Evolutionary conservation across 2,888 invertebrate genomes (phyloP).

Genomic region (Lasioglossum leucozonium): DNA sequence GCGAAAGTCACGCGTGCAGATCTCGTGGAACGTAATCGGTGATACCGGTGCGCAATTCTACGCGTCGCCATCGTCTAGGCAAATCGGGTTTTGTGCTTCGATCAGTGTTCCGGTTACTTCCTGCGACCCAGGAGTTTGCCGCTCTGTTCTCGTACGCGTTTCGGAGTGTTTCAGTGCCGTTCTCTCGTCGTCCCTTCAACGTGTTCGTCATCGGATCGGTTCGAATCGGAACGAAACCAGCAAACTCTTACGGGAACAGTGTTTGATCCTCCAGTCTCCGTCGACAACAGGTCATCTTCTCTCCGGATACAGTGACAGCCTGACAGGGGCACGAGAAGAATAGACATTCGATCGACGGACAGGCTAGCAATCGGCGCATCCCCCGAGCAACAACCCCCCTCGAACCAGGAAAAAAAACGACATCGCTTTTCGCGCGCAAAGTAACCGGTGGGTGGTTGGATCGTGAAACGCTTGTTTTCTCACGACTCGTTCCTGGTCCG

Average conservation of each 20-base stretch:
- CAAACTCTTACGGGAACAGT: not conserved
- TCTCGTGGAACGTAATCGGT: conserved; percentile 1
- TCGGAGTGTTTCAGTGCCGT: not conserved
- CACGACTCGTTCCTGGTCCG: not conserved
- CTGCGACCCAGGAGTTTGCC: not conserved
- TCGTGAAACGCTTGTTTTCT: not conserved
- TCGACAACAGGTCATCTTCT: not conserved
- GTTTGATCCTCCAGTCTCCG: not conserved
- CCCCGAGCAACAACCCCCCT: not conserved
- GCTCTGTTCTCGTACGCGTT: not conserved
- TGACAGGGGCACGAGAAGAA: not conserved
- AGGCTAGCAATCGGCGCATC: not conserved
- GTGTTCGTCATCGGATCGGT: not conserved
- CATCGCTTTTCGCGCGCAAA: conserved; percentile 56
- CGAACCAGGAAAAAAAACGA: conserved; percentile 6
- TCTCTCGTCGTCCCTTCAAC: not conserved
- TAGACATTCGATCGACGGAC: not conserved
- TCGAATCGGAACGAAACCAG: not conserved
- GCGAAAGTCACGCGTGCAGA: not conserved
- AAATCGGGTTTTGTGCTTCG: not conserved
- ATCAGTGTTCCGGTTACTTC: not conserved
- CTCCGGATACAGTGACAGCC: not conserved
- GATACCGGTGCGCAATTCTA: not conserved
- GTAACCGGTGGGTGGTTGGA: not conserved
- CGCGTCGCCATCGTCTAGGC: not conserved